A percentile compares a stretch with the other conserved stretches of the same genome.
These are phyloP conservation scores for Callithrix jacchus DNA, from an alignment of 2,113 vertebrate species.

Conservation along the genomic window DNA sequence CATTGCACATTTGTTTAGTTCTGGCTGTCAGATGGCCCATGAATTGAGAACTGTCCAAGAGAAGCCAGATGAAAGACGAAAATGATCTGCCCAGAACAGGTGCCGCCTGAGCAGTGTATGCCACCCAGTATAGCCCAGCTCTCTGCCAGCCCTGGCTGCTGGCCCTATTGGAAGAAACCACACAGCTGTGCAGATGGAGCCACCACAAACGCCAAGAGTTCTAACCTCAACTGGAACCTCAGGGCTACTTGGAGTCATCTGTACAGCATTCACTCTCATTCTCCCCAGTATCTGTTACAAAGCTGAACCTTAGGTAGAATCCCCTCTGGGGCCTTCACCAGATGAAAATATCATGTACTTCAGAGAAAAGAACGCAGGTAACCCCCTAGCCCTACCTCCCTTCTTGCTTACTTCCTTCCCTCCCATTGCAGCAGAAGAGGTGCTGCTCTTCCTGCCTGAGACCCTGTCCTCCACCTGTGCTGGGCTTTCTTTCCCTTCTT, in stretches of 20 bases:
- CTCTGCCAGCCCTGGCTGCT: not conserved
- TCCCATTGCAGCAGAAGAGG: not conserved
- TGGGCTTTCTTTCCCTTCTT: not conserved
- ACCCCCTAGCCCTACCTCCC: too few relatives aligned
- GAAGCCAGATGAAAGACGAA: conserved; percentile 19
- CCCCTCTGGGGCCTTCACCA: not conserved
- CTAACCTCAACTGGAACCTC: not conserved
- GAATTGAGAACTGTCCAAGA: not conserved
- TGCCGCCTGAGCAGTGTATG: not conserved
- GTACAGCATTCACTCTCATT: not conserved
- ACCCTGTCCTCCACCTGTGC: not conserved
- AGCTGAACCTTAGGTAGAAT: not conserved
- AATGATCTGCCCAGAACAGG: conserved; percentile 24
- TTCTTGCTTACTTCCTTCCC: not conserved
- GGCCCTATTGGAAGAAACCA: not conserved
- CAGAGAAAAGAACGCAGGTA: not conserved
- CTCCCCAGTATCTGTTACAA: not conserved
- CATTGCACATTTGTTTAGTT: not conserved
- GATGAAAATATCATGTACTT: not conserved
- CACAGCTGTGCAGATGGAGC: not conserved
- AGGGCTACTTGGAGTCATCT: not conserved
- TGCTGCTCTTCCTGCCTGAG: not conserved
- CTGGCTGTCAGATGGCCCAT: not conserved
- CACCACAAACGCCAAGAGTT: not conserved
- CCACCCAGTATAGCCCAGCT: not conserved